Evolutionary conservation across 2,113 vertebrate genomes (phyloP).

Genomic region (Tragelaphus strepsiceros): DNA sequence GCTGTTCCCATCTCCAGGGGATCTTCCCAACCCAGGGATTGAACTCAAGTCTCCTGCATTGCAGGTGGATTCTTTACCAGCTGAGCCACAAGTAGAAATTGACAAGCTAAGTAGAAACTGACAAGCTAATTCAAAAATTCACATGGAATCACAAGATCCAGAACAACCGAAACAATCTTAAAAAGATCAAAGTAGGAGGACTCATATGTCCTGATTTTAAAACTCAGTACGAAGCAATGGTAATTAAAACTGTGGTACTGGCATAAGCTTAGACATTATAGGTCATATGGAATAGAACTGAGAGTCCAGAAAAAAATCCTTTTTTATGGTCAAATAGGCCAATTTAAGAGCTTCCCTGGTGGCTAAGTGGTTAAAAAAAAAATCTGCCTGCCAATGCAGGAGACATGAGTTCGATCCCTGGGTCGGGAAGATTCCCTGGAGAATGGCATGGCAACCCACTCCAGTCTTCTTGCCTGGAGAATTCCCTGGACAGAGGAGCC

Average conservation of each 20-base stretch:
- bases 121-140: constrained; percentile 20
- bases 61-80: not conserved
- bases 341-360: not conserved
- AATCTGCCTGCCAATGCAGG: not conserved
- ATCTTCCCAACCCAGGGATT: not conserved
- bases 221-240: constrained; percentile 3
- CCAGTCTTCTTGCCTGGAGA: not conserved
- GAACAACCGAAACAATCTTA: not conserved
- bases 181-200: constrained; percentile 10
- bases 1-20: not conserved
- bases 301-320: not conserved
- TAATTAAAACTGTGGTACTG: not conserved
- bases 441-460: not conserved
- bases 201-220: not conserved
- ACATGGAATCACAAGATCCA: not conserved
- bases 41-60: not conserved
- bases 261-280: not conserved
- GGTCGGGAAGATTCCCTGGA: not conserved
- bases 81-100: not conserved
- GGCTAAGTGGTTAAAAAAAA: not conserved
- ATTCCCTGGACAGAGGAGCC: not conserved
- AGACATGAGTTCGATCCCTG: not conserved
- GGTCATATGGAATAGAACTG: not conserved
- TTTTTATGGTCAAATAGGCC: not conserved
- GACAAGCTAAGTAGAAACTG: not conserved